phyloP scores from a whole-genome alignment of 2,888 invertebrate genomes.

The Callyntrura guangdongensis region DNA sequence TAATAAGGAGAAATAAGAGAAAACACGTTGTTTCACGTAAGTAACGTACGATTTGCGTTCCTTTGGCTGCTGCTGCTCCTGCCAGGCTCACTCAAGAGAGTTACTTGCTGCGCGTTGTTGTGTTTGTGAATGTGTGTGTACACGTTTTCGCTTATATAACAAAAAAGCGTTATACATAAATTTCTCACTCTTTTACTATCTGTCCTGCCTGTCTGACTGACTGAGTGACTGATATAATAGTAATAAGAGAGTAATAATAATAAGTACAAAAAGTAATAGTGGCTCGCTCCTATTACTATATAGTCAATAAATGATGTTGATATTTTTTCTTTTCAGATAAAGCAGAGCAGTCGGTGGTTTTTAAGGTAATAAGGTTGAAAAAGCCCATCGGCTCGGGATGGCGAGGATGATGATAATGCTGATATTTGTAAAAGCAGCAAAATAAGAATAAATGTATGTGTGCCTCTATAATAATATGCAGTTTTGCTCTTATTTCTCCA shows the following conservation, averaged over 20 bases:
- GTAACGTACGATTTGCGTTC: slow-evolving; percentile 69
- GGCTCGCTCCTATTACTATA: slow-evolving; percentile 33
- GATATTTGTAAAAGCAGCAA: slow-evolving; percentile 59
- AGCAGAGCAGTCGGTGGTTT: slow-evolving; percentile 64
- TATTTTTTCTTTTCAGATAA: slow-evolving; percentile 51
- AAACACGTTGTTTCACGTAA: slow-evolving; percentile 76
- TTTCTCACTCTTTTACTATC: slow-evolving; percentile 71
- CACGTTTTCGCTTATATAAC: slow-evolving; percentile 62
- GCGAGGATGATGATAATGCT: slow-evolving; percentile 52
- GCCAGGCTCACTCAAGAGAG: slow-evolving; percentile 54
- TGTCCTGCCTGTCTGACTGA: slow-evolving; percentile 71
- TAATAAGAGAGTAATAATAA: slow-evolving; percentile 66
- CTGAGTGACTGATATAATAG: slow-evolving; percentile 72
- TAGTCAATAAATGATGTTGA: slow-evolving; percentile 46
- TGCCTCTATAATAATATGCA: slow-evolving; percentile 48
- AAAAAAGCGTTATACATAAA: slow-evolving; percentile 59
- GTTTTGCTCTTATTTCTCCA: slow-evolving; percentile 62
- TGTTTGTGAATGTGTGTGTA: slow-evolving; percentile 62
- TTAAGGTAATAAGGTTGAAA: slow-evolving; percentile 73
- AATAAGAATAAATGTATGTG: slow-evolving; percentile 63
- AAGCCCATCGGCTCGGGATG: slow-evolving; percentile 69
- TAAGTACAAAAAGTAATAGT: slow-evolving; percentile 58
- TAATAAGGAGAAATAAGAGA: slow-evolving; percentile 73
- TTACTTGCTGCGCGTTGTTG: slow-evolving; percentile 33
- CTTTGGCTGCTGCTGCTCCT: slow-evolving; percentile 50